Evolutionary conservation across 1,140 invertebrate genomes (phyloP).

Genomic region (Neodiprion fabricii): DNA sequence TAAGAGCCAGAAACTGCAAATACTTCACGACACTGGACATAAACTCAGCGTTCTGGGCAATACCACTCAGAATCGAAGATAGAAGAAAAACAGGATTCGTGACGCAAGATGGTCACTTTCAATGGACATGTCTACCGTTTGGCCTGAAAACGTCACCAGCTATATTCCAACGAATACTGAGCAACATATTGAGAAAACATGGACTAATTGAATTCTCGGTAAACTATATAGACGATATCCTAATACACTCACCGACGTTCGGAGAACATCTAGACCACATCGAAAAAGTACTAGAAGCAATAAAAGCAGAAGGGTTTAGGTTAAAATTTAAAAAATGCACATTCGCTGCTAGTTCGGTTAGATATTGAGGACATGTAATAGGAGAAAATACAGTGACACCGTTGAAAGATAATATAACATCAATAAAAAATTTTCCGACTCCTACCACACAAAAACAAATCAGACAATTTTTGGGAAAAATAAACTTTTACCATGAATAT

Average conservation of each 20-base stretch:
- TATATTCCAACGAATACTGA: slow-evolving; percentile 36
- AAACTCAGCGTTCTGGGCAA: slow-evolving; percentile 51
- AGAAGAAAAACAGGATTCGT: slow-evolving; percentile 30
- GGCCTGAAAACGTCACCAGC: slow-evolving; percentile 34
- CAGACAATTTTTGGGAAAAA: slow-evolving; percentile 32
- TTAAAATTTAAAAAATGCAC: slow-evolving; percentile 23
- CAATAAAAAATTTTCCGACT: slow-evolving; percentile 32
- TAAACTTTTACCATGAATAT: slow-evolving; percentile 37
- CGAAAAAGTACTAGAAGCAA: slow-evolving; percentile 31
- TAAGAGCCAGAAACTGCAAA: slow-evolving; percentile 41
- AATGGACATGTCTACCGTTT: slow-evolving; percentile 34
- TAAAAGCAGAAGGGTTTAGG: slow-evolving; percentile 16
- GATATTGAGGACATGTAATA: slow-evolving; percentile 39
- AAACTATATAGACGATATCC: slow-evolving; percentile 27
- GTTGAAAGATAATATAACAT: slow-evolving; percentile 34
- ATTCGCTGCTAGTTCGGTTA: slow-evolving; percentile 32
- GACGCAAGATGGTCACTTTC: slow-evolving; percentile 31
- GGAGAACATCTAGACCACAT: slow-evolving; percentile 26
- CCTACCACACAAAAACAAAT: slow-evolving; percentile 29
- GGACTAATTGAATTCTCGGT: slow-evolving; percentile 25
- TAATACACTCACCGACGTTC: slow-evolving; percentile 32
- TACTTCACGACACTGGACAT: slow-evolving; percentile 45
- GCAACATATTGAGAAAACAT: slow-evolving; percentile 27
- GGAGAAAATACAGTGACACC: slow-evolving; percentile 32
- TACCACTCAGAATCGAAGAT: slow-evolving; percentile 34